phyloP scores from a whole-genome alignment of 2,797 vertebrate genomes.

The Acanthis flammea region DNA sequence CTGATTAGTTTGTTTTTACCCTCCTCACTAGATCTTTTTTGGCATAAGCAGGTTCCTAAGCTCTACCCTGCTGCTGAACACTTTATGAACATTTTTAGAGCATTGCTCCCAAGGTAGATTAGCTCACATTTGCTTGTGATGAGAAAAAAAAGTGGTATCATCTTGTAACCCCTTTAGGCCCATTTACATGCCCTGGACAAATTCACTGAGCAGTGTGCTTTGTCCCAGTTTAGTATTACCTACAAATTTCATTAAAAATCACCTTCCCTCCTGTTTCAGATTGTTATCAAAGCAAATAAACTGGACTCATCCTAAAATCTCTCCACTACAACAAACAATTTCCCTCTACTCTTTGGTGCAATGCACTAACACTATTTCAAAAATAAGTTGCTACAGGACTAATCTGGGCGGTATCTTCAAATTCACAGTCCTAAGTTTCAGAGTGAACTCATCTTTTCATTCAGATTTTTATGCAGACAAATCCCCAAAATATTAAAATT shows the following conservation, averaged over 20 bases:
- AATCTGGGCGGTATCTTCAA: background rate
- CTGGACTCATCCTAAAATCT: background rate
- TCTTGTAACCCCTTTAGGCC: background rate
- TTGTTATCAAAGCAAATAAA: background rate
- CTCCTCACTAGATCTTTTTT: background rate
- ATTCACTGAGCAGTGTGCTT: background rate
- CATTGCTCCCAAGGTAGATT: background rate
- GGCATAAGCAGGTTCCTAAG: background rate
- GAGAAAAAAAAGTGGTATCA: background rate
- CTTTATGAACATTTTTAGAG: background rate
- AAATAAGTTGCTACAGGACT: background rate
- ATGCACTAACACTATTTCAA: background rate
- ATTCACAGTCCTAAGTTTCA: background rate
- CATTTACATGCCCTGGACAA: background rate
- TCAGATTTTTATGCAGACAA: background rate
- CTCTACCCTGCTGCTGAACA: background rate
- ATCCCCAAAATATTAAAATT: background rate
- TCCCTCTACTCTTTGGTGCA: background rate
- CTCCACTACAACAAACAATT: background rate
- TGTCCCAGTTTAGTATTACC: background rate
- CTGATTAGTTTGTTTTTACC: background rate
- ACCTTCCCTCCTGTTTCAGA: background rate
- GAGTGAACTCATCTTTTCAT: background rate
- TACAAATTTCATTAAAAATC: background rate
- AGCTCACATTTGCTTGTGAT: background rate